Evolutionary conservation across 2,113 vertebrate genomes (phyloP), one percentile per base, ranked within the genome.

Genomic region (Dascyllus trimaculatus): DNA sequence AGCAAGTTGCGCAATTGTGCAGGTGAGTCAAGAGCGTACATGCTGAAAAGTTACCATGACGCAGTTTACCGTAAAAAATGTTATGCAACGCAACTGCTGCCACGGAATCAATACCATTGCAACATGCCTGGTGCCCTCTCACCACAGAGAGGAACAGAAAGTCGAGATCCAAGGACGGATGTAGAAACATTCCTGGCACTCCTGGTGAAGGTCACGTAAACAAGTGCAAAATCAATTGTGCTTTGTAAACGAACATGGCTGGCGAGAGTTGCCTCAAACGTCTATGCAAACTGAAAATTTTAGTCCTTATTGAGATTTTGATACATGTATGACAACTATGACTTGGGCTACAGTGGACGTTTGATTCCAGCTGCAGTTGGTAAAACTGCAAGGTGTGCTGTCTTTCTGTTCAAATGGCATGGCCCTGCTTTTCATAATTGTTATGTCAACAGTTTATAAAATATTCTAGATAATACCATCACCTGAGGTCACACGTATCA

Each of bases 131-230:
- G n/a, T 59, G 35, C 14, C 45, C 5, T 10, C 63, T 49, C 26
- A 4, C 18, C 17, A 15, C 68, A 67, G 60, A 75, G n/a, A 78
- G 21, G 38, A 25, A 75, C 10, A 15, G 2, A 25, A 21, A 49
- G 35, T 71, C 45, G 18, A 61, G 14, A 43, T 67, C 66, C 79
- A 82, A 67, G 19, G 58, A 62, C 77, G 52, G 13, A 63, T 54
- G 79, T 56, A 46, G 4, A 64, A 52, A 71, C 26, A 56, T 60
- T 65, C 80, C 13, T 11, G 43, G 77, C 74, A 82, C 56, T 40
- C 52, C 22, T 43, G 60, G 52, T 74, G 67, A 82, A 73, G 82
- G 88, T 81, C 70, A 59, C 8, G 64, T 58, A 81, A 86, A 91
- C 76, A 81, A 7, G 45, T 32, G 64, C 51, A 58, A 53, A 71